Conservation (phyloP, 2,113 vertebrate species). For the Ceratotherium simum region DNA sequence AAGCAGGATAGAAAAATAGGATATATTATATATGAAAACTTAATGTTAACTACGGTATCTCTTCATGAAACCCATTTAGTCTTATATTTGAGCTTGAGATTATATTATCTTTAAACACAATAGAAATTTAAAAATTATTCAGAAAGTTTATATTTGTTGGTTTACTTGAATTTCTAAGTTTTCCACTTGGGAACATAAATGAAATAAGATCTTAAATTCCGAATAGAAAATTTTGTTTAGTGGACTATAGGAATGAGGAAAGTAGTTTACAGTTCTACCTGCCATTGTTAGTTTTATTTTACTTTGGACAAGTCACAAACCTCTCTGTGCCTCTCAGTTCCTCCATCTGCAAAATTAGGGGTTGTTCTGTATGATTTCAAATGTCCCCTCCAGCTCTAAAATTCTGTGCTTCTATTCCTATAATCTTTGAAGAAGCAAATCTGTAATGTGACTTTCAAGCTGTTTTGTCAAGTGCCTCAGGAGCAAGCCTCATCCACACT, state of each 20-base stretch:
- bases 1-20: constrained; percentile 14
- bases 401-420: not conserved
- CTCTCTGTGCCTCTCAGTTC: constrained; percentile 22
- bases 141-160: not conserved
- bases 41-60: not conserved
- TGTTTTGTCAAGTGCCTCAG: not conserved
- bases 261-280: not conserved
- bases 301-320: not conserved
- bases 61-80: not conserved
- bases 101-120: constrained; percentile 37
- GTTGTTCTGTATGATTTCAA: not conserved
- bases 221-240: not conserved
- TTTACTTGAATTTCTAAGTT: constrained; percentile 31
- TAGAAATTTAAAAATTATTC: constrained; percentile 24
- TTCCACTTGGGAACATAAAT: constrained; percentile 1
- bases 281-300: constrained; percentile 12
- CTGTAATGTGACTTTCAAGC: not conserved
- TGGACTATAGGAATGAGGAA: not conserved
- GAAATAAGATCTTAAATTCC: constrained; percentile 39
- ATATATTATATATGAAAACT: constrained; percentile 35
- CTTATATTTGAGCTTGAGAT: not conserved
- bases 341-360: not conserved
- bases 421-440: not conserved
- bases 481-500: not conserved
- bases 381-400: constrained; percentile 11